Evolutionary conservation across 2,888 invertebrate genomes (phyloP).

Genomic region (Daptonema setosum): DNA sequence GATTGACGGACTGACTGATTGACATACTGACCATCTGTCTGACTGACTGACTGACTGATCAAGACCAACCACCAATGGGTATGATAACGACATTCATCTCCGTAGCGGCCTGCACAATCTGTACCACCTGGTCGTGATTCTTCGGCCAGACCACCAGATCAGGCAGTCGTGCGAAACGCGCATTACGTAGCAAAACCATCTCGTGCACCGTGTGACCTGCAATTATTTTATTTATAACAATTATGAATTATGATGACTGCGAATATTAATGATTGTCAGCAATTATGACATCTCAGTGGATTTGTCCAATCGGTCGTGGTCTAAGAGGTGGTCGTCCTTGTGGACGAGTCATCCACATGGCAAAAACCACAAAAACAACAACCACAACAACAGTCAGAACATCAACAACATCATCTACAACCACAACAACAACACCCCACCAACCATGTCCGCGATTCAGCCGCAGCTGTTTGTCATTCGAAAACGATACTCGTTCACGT

Average conservation of each 20-base stretch:
- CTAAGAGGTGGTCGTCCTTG: no score
- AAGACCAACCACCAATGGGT: constrained; percentile 32
- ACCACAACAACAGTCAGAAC: not conserved
- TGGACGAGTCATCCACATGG: no score
- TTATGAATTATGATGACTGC: no score
- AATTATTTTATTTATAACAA: constrained; percentile 5
- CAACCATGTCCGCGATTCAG: constrained; percentile 22
- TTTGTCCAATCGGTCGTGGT: no score
- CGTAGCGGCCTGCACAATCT: constrained; percentile 50
- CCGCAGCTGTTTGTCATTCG: constrained; percentile 42
- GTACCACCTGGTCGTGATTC: constrained; percentile 13
- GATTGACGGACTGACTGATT: no score
- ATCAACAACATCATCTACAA: not conserved
- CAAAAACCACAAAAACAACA: no score
- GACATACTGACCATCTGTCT: no score
- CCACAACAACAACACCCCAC: not conserved
- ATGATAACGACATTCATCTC: constrained; percentile 56
- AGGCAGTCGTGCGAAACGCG: constrained; percentile 56
- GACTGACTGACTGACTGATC: no score
- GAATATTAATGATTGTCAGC: no score
- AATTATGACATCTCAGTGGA: no score
- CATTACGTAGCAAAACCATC: constrained; percentile 51
- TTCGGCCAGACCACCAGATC: constrained; percentile 80
- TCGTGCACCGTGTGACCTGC: constrained; percentile 62
- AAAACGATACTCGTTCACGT: constrained; percentile 53